phyloP scores from a whole-genome alignment of 2,113 vertebrate genomes.

The Syngnathus scovelli region DNA sequence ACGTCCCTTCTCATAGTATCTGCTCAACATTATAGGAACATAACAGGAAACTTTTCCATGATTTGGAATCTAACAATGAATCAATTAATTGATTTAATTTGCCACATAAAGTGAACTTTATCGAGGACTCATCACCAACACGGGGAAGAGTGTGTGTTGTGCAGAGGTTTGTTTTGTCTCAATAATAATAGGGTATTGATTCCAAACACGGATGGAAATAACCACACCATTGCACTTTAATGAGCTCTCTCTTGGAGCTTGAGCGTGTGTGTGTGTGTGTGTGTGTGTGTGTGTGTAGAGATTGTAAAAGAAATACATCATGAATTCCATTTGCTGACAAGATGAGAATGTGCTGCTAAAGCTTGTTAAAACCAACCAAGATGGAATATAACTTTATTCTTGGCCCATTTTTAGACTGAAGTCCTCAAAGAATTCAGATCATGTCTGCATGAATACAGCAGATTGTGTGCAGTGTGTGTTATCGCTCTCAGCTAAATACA shows the following conservation, averaged over 20 bases:
- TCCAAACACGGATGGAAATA: conserved; percentile 25
- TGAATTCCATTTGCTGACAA: conserved; percentile 1
- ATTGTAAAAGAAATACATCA: not conserved
- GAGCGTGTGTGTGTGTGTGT: not conserved
- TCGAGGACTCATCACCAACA: not conserved
- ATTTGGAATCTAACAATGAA: not conserved
- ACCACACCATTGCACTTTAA: conserved; percentile 26
- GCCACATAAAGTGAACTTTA: not conserved
- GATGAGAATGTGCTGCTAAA: not conserved
- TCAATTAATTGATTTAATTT: not conserved
- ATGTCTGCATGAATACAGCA: not conserved
- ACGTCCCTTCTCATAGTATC: not conserved
- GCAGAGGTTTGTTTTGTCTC: conserved; percentile 15
- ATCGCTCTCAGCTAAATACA: not conserved
- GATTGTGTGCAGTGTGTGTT: not conserved
- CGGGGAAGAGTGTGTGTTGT: not conserved
- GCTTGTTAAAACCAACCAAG: not conserved
- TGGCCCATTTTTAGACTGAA: not conserved
- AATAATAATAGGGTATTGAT: conserved; percentile 41
- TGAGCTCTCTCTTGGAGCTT: conserved; percentile 11
- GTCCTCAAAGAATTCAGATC: not conserved
- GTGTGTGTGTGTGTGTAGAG: conserved; percentile 9
- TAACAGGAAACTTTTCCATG: not conserved
- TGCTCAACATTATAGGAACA: not conserved
- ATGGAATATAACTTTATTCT: not conserved